Base-by-base conservation (phyloP, 2,888 invertebrate genomes). In the Deilephila porcellus region DNA sequence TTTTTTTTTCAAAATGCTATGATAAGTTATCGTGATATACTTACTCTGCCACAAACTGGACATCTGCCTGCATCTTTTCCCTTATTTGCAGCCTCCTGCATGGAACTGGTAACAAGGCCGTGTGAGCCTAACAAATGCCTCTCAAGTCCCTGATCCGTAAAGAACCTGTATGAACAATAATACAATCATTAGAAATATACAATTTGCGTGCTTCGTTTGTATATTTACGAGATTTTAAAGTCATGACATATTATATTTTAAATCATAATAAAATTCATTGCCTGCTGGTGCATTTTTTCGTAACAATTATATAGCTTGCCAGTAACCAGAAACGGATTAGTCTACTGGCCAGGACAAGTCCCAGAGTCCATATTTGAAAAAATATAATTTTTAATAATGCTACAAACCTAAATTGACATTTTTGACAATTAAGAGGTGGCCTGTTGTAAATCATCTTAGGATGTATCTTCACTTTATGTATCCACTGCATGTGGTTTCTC, bases 401-500 rank as follows among this genome's bases (percentile, higher is more conserved):
- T 5, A 73, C 74, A 82, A 82, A 93, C 93, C 93, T 91, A 90
- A 98, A 98, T 93, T 98, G 98, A 95, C 99, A 99, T 91, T 98
- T 98, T 92, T 98, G 98, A 92, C 99, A 99, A 93, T 98, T 98
- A 79, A 99, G 95, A 70, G 99, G 99, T 74, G 99, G 98, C 91
- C 97, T 96, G 92, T 98, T 98, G 92, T 98, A 98, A 82, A 98
- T 98, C 98, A 98, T 98, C 94, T 98, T 98, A 74, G 98, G 98
- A 93, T 98, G 98, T 85, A 98, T 98, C 91, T 98, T 98, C 81
- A 98, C 98, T 96, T 99, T 98, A 91, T 99, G 99, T 89, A 99
- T 98, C 98, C 98, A 99, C 88, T 98, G 98, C 98, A 99, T 99
- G 88, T 99, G 99, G 90, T 98, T 98, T 78, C 99, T 96, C 77